Evolutionary conservation across 2,888 invertebrate genomes (phyloP), one percentile per base, ranked within the genome.

Genomic region (Pyrgus malvae): DNA sequence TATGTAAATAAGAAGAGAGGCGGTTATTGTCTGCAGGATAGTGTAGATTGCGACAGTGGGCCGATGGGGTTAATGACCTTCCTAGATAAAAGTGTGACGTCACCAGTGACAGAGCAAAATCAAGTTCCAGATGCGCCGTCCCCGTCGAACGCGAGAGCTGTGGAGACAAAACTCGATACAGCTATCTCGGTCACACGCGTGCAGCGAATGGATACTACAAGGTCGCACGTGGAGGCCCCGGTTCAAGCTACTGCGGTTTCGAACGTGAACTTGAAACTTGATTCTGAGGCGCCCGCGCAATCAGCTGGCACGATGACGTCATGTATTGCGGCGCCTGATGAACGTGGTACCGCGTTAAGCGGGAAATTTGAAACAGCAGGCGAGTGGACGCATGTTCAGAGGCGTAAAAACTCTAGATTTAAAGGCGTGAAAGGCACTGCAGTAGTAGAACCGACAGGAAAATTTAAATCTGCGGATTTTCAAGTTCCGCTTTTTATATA

Each of bases 401-500:
- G 7, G 14, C 33, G 33, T 33, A 33, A 33, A 12, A 11, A 11
- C 11, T 33, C 33, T 4, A 11, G 14, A 7, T 33, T 33, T 33
- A 33, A 14, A 14, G 33, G 33, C 11, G 14, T 12, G 33, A 33
- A 12, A 12, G 33, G 33, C 3, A 33, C 12, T 12, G 33, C 33
- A 3, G 33, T 33, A 12, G 33, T 33, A 4, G 33, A 33, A 2
- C 14, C 33, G 7, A 7, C 33, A 7, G 33, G 11, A 12, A 33
- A 33, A 7, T 33, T 29, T 29, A 29, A 29, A 9, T 4, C 29
- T 7, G 29, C 29, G 29, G 29, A 29, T 2, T 29, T 9, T 2
- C 56, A 57, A 48, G 38, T 62, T 5, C 61, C 63, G 2, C 9
- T 63, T 3, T 62, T 55, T 50, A 58, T 66, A 8, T 62, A 62